These are phyloP conservation scores for Physella acuta DNA, from an alignment of 1,140 invertebrate genomes.

Conservation along the genomic window DNA sequence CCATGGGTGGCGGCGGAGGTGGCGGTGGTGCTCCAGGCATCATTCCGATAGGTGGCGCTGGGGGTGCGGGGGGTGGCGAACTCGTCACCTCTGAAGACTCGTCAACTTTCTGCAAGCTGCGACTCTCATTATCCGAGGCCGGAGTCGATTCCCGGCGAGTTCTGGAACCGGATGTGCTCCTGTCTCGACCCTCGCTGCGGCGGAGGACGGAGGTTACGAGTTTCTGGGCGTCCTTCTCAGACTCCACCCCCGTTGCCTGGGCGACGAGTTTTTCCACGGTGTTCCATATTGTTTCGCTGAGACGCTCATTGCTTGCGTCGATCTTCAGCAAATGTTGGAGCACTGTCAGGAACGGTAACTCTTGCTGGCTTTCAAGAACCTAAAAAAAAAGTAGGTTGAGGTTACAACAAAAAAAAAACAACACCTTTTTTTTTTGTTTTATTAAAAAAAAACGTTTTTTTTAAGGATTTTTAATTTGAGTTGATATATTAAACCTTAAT, in stretches of 20 bases:
- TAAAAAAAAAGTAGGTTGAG: conserved; percentile 50
- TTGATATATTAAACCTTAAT: not conserved
- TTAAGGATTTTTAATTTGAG: not conserved
- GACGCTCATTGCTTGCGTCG: conserved; percentile 78
- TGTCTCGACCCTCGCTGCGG: conserved; percentile 40
- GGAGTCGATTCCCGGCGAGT: not conserved
- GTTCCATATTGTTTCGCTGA: conserved; percentile 48
- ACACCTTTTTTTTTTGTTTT: not conserved
- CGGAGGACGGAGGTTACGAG: conserved; percentile 48
- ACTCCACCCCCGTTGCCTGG: conserved; percentile 84
- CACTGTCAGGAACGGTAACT: conserved; percentile 86
- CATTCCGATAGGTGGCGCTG: conserved; percentile 41
- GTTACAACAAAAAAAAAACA: not conserved
- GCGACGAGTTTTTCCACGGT: conserved; percentile 89
- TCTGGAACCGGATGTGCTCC: conserved; percentile 33
- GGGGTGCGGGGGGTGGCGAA: conserved; percentile 29
- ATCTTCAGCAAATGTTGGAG: conserved; percentile 88
- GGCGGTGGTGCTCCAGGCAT: conserved; percentile 55
- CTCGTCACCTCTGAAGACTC: conserved; percentile 57
- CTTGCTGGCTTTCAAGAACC: conserved; percentile 90
- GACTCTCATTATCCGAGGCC: not conserved
- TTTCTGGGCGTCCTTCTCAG: conserved; percentile 66
- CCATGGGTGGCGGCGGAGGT: conserved; percentile 40
- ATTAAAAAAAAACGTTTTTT: not conserved
- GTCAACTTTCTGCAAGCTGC: conserved; percentile 13